phyloP scores from a whole-genome alignment of 1,140 invertebrate species.

The Acromyrmex charruanus region DNA sequence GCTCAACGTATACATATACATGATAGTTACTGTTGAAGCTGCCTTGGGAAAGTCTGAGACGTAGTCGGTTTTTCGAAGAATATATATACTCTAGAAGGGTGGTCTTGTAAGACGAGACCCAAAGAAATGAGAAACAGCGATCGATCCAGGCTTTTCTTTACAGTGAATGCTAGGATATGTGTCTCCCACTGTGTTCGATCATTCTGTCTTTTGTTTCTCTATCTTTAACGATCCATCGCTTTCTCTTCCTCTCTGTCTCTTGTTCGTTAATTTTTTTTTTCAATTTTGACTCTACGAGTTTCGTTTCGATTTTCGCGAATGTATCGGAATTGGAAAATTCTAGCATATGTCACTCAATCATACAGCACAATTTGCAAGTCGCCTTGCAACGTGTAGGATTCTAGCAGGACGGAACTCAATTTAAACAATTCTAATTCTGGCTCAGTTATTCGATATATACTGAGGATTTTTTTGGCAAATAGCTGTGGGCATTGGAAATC shows the following conservation, averaged over 20 bases:
- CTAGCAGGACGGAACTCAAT: conserved; percentile 72
- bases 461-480: conserved; percentile 52
- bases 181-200: not conserved
- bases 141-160: conserved; percentile 42
- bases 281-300: not conserved
- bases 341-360: conserved; percentile 68
- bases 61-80: conserved; percentile 60
- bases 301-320: conserved; percentile 1
- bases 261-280: not conserved
- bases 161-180: conserved; percentile 61
- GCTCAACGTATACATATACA: conserved; percentile 50
- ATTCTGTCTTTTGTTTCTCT: not conserved
- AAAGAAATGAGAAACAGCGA: conserved; percentile 75
- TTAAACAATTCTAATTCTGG: conserved; percentile 78
- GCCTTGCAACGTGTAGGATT: conserved; percentile 6
- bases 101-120: conserved; percentile 65
- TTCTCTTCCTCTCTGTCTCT: not conserved
- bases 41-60: conserved; percentile 75
- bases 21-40: conserved; percentile 58
- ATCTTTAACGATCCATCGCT: conserved; percentile 3
- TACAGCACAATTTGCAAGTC: conserved; percentile 76
- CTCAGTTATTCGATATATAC: conserved; percentile 54
- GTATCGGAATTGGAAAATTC: not conserved
- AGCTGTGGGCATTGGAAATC: not conserved
- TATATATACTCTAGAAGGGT: conserved; percentile 69